Evolutionary conservation across 2,888 invertebrate genomes (phyloP).

Genomic region (Polylopha cassiicola): DNA sequence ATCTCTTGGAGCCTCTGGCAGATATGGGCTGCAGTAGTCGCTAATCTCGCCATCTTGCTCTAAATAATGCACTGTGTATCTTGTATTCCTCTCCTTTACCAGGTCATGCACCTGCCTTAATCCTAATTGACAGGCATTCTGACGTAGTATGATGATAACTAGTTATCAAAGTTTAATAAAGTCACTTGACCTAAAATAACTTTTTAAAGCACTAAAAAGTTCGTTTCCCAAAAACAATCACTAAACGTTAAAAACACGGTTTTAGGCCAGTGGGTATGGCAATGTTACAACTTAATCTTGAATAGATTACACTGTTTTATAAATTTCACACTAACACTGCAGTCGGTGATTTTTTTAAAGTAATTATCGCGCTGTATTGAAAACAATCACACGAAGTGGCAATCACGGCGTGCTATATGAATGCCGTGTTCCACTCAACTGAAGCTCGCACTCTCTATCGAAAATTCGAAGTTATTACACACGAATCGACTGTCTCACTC

Average conservation of each 20-base stretch:
- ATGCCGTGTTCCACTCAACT: no score
- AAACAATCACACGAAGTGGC: no score
- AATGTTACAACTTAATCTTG: no score
- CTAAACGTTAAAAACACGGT: conserved; percentile 1
- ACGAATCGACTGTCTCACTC: conserved; percentile 9
- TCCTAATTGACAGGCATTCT: conserved; percentile 7
- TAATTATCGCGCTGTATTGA: no score
- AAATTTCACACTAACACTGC: no score
- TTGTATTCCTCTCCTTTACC: conserved; percentile 7
- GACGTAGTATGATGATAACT: no score
- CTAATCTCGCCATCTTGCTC: conserved; percentile 54
- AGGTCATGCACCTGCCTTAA: conserved; percentile 19
- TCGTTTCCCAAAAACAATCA: neutral
- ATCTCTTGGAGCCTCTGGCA: conserved; percentile 66
- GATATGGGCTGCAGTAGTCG: conserved; percentile 59
- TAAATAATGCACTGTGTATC: conserved; percentile 10
- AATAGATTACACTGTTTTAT: no score
- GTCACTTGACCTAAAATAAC: neutral
- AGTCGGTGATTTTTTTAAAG: no score
- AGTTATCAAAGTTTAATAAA: conserved; percentile 3
- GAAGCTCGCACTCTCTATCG: no score
- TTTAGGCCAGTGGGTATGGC: no score
- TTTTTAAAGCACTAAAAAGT: neutral
- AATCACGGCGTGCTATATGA: no score
- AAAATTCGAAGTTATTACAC: no score